These are phyloP conservation scores for Chaenogobius annularis DNA, from an alignment of 2,113 vertebrate genomes.

Conservation along the genomic window DNA sequence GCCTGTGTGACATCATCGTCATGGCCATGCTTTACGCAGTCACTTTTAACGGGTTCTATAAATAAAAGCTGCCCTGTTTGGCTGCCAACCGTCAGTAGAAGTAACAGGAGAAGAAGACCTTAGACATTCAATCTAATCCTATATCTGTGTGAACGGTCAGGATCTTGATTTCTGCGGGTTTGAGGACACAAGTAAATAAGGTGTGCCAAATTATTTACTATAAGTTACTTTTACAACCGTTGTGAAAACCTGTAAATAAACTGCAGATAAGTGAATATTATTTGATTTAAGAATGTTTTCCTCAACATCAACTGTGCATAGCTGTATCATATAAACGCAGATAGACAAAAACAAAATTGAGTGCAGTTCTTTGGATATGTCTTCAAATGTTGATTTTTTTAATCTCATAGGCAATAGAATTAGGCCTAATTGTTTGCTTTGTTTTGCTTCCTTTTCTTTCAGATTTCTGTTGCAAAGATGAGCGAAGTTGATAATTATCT, in stretches of 20 bases:
- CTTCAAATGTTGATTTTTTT: background rate
- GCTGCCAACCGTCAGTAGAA: too few relatives aligned
- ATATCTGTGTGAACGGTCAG: background rate
- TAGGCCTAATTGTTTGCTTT: background rate
- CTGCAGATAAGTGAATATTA: background rate
- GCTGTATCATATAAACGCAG: too few relatives aligned
- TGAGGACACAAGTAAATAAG: background rate
- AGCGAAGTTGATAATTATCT: conserved; percentile 66
- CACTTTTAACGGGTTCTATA: too few relatives aligned
- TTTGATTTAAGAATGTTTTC: background rate
- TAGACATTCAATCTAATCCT: too few relatives aligned
- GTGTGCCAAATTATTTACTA: background rate
- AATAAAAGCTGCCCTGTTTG: too few relatives aligned
- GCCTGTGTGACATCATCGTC: too few relatives aligned
- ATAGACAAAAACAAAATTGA: too few relatives aligned
- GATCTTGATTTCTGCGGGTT: background rate
- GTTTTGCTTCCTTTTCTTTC: background rate
- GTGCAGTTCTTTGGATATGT: background rate
- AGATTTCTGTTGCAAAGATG: conserved; percentile 1
- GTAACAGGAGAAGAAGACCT: too few relatives aligned
- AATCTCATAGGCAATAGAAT: background rate
- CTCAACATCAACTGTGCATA: background rate
- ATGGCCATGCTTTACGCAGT: too few relatives aligned
- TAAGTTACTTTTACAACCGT: background rate
- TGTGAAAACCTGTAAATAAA: background rate